Base-by-base conservation (phyloP, 2,113 vertebrate genomes). In the Bubo bubo region DNA sequence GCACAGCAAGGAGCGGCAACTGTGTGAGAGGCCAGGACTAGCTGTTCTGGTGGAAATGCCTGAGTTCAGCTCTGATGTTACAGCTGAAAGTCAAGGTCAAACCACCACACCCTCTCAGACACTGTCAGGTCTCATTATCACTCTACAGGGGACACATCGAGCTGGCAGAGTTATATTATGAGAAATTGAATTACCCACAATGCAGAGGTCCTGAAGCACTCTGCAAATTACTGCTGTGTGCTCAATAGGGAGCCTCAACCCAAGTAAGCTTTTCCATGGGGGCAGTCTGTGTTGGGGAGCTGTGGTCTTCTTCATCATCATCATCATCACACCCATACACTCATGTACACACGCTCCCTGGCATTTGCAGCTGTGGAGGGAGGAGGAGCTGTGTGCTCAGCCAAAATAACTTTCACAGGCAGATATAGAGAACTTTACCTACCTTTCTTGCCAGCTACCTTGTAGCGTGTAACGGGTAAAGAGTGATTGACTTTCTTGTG, bases 101-200 rank as follows among this genome's bases (percentile, higher is more conserved):
- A 41, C 39, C 39, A 41, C 76, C 0, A 0, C 53, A 55, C 67
- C 35, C 27, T 70, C 45, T 82, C 0, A 0, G 75, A 80, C 45
- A 37, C 14, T 74, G 75, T 86, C 47, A 90, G 67, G 45, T 66
- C 37, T 94, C 21, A 20, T 71, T 86, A 83, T 79, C 62, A 34
- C 63, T 58, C 50, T 66, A 24, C 12, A n/a, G 53, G 50, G 35
- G 41, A 87, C 49, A 53, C 47, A 55, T 0, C 47, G 67, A 80
- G 9, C n/a, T 77, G 75, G 37, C 23, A 74, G 62, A 35, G 58
- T 62, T 86, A 27, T 28, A 66, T 76, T 70, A 43, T 14, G 23
- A 77, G 75, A 83, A 90, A 93, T 8, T 67, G 15, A 86, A 92
- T 83, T 94, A 70, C 32, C 18, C 41, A 66, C 34, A 53, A 58